Percentiles rank a stretch among this genome's conserved stretches.
Conservation (phyloP, 2,797 vertebrate genomes). For the Aythya fuligula region DNA sequence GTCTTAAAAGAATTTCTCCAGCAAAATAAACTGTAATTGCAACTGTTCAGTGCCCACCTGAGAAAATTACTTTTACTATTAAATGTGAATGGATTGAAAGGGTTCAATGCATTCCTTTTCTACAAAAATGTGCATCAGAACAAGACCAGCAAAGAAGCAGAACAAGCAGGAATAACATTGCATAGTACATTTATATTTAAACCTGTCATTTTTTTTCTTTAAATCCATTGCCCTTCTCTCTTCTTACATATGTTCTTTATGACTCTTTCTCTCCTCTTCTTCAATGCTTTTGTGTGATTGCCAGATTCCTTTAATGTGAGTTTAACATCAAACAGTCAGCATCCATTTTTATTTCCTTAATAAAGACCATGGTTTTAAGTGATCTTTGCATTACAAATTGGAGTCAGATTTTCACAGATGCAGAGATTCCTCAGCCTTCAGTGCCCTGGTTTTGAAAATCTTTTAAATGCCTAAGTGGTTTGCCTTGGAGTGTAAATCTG, state of each 20-base stretch:
- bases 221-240: neutral
- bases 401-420: slow-evolving; percentile 13
- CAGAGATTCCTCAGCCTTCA: neutral
- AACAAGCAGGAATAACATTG: slow-evolving; percentile 11
- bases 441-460: slow-evolving; percentile 55
- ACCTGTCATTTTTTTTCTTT: neutral
- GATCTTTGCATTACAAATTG: neutral
- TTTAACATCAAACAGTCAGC: neutral
- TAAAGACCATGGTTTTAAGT: neutral
- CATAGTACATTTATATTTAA: slow-evolving; percentile 3
- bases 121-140: neutral
- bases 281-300: neutral
- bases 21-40: slow-evolving; percentile 58
- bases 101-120: neutral
- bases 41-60: slow-evolving; percentile 47
- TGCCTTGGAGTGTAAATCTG: slow-evolving; percentile 52
- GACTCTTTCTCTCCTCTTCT: neutral
- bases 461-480: slow-evolving; percentile 54
- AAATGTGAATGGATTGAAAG: slow-evolving; percentile 24
- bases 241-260: neutral
- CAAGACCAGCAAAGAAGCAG: neutral
- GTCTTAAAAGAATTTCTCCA: slow-evolving; percentile 35
- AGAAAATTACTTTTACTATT: slow-evolving; percentile 65
- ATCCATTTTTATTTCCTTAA: slow-evolving; percentile 17
- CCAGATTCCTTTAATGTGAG: neutral